phyloP scores from a whole-genome alignment of 2,888 invertebrate species.

The Eilema sororculum region DNA sequence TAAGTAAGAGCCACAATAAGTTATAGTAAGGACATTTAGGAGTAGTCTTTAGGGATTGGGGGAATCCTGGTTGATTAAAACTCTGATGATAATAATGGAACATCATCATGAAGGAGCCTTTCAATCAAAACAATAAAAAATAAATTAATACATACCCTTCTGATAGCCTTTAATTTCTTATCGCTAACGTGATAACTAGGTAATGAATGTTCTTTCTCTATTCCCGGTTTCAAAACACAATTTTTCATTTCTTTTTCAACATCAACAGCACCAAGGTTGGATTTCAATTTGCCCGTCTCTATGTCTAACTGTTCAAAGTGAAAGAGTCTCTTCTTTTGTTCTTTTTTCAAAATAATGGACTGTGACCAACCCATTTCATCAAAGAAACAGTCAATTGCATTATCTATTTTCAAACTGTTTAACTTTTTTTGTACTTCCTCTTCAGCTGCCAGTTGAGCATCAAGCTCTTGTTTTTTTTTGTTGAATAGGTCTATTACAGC shows the following conservation, averaged over 20 bases:
- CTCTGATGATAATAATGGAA: background rate
- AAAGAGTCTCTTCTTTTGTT: slow-evolving; percentile 64
- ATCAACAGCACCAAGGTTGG: slow-evolving; percentile 76
- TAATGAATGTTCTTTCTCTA: slow-evolving; percentile 88
- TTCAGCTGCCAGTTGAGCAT: slow-evolving; percentile 60
- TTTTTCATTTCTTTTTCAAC: slow-evolving; percentile 88
- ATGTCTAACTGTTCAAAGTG: slow-evolving; percentile 74
- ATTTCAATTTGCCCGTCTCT: slow-evolving; percentile 77
- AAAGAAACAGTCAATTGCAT: slow-evolving; percentile 75
- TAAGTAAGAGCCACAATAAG: no score
- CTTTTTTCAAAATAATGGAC: slow-evolving; percentile 66
- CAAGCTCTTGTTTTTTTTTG: slow-evolving; percentile 74
- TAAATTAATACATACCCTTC: slow-evolving; percentile 76
- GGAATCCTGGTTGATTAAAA: background rate
- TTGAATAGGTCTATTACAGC: slow-evolving; percentile 72
- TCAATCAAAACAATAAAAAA: background rate
- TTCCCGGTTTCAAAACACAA: slow-evolving; percentile 88
- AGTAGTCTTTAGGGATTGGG: no score
- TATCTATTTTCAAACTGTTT: slow-evolving; percentile 71
- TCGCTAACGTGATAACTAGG: slow-evolving; percentile 88
- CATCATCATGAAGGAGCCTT: background rate
- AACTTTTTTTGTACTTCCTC: slow-evolving; percentile 70
- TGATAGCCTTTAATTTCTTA: slow-evolving; percentile 85
- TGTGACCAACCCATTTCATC: slow-evolving; percentile 78
- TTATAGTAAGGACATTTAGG: no score